These are phyloP conservation scores for Emydura subglobosa DNA, from an alignment of 2,113 vertebrate species.

Conservation along the genomic window DNA sequence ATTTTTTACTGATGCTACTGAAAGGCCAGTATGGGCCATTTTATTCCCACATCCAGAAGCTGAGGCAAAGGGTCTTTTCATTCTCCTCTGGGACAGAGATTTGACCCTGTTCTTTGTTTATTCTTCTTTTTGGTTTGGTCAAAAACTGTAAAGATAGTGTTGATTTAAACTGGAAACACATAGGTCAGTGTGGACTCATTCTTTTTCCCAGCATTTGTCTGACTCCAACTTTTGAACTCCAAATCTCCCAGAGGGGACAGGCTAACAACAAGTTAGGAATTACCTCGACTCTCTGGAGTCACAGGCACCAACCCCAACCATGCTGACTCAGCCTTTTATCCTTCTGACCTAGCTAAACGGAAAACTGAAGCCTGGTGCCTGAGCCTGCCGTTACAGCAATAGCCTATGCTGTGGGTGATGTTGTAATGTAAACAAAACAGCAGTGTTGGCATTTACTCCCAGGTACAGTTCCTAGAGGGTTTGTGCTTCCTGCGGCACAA, in stretches of 20 bases:
- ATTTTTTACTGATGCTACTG: slow-evolving; percentile 24
- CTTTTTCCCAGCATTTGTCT: not conserved
- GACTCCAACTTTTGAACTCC: not conserved
- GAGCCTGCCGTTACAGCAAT: not conserved
- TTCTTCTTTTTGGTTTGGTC: not conserved
- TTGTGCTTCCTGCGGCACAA: not conserved
- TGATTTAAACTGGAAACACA: not conserved
- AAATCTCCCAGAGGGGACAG: not conserved
- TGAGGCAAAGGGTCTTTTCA: not conserved
- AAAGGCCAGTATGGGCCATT: not conserved
- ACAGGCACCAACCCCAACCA: not conserved
- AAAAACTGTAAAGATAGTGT: not conserved
- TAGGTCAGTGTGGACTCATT: not conserved
- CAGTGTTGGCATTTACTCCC: not conserved
- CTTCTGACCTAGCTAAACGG: not conserved
- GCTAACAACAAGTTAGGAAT: not conserved
- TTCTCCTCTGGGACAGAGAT: not conserved
- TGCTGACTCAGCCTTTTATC: not conserved
- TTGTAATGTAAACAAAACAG: not conserved
- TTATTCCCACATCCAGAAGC: not conserved
- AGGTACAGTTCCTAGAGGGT: not conserved
- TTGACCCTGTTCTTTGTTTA: not conserved
- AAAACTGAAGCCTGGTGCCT: rapidly evolving
- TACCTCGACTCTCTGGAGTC: not conserved
- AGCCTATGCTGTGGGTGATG: rapidly evolving